phyloP scores from a whole-genome alignment of 2,888 invertebrate species.

The Cantharis nigra region DNA sequence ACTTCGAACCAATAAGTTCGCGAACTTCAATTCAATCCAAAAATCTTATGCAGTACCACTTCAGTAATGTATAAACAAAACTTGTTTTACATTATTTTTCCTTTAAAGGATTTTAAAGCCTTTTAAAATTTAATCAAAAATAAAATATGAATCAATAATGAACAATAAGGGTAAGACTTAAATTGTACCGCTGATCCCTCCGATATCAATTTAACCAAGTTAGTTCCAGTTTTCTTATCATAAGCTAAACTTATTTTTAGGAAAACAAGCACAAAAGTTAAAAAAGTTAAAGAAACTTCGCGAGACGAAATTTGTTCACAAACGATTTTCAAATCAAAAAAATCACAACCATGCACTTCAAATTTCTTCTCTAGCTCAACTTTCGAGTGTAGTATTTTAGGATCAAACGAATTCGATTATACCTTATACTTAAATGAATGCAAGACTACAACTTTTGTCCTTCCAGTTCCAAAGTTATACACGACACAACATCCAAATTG shows the following conservation, averaged over 20 bases:
- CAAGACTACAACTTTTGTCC: not conserved
- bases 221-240: not conserved
- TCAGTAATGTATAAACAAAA: not conserved
- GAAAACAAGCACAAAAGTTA: not conserved
- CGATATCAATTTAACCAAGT: not conserved
- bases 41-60: not conserved
- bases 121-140: not conserved
- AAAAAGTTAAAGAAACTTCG: not conserved
- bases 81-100: not conserved
- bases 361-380: not conserved
- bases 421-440: not conserved
- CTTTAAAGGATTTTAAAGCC: not conserved
- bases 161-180: not conserved
- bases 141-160: not conserved
- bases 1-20: not conserved
- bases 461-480: not conserved
- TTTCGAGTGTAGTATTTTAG: not conserved
- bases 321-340: not conserved
- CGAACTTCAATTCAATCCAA: not conserved
- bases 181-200: not conserved
- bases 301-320: not conserved
- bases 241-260: not conserved
- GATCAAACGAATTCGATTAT: not conserved
- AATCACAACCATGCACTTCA: not conserved
- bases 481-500: not conserved